These are phyloP conservation scores for Ammodytes marinus DNA, from an alignment of 2,113 vertebrate species.

Conservation along the genomic window DNA sequence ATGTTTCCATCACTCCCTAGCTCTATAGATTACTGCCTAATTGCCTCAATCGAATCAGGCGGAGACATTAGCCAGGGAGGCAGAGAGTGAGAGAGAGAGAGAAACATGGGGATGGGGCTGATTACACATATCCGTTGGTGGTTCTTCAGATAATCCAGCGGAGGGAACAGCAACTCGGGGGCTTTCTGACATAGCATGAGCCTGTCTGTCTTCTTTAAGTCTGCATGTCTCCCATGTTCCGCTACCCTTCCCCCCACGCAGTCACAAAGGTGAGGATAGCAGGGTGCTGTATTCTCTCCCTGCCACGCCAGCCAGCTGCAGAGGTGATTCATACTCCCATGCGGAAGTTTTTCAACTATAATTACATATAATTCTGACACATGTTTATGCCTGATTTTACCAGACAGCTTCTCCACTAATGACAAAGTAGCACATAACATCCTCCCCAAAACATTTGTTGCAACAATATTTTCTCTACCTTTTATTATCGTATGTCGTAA, in stretches of 20 bases:
- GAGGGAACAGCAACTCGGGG: conserved; percentile 63
- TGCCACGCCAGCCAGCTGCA: conserved; percentile 76
- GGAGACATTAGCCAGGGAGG: conserved; percentile 83
- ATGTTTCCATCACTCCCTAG: conserved; percentile 84
- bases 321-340: conserved; percentile 82
- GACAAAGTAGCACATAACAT: conserved; percentile 84
- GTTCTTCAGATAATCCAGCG: conserved; percentile 78
- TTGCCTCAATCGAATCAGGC: conserved; percentile 86
- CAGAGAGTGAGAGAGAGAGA: conserved; percentile 78
- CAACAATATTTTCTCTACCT: conserved; percentile 72
- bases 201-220: conserved; percentile 60
- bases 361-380: conserved; percentile 86
- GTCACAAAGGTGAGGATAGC: conserved; percentile 77
- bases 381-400: conserved; percentile 84
- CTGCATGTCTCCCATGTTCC: conserved; percentile 28
- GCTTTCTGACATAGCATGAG: conserved; percentile 57
- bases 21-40: conserved; percentile 84
- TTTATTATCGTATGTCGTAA: conserved; percentile 71
- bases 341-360: conserved; percentile 86
- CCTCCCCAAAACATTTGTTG: conserved; percentile 81
- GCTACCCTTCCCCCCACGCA: conserved; percentile 52
- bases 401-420: conserved; percentile 80
- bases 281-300: conserved; percentile 68
- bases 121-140: conserved; percentile 80
- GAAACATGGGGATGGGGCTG: conserved; percentile 81